Evolutionary conservation across 2,888 invertebrate species (phyloP).

Genomic region (Deilephila porcellus): DNA sequence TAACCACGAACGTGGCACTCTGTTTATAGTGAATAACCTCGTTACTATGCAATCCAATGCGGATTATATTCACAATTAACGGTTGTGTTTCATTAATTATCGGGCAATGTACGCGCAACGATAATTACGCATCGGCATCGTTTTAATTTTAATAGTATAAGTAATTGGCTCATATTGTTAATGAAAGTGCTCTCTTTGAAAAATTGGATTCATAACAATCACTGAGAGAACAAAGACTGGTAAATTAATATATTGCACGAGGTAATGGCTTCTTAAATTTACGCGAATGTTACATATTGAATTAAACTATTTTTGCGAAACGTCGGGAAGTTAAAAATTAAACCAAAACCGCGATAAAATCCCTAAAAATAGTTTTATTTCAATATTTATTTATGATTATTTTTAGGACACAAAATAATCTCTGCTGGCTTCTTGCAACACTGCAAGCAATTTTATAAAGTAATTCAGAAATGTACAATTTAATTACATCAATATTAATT

Average conservation of each 20-base stretch:
- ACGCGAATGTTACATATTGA: no score
- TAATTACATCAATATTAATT: not conserved
- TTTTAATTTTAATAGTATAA: slow-evolving; percentile 3
- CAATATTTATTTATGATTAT: no score
- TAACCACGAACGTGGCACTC: not conserved
- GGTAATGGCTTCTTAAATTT: no score
- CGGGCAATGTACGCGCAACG: slow-evolving; percentile 2
- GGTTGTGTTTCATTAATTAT: not conserved
- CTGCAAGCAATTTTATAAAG: no score
- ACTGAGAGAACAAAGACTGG: not conserved
- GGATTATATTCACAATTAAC: not conserved
- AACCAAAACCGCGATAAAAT: no score
- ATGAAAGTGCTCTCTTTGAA: slow-evolving; percentile 2
- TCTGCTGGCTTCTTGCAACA: no score
- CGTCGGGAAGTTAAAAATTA: no score
- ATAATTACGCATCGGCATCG: not conserved
- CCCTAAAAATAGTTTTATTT: no score
- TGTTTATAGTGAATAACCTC: not conserved
- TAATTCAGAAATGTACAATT: no score
- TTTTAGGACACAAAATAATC: no score
- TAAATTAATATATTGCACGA: not conserved
- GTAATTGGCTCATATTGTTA: not conserved
- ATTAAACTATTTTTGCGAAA: no score
- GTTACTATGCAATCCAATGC: not conserved
- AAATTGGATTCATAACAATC: not conserved